These are phyloP conservation scores for Piscicola geometra DNA, from an alignment of 2,888 invertebrate species.

Conservation along the genomic window DNA sequence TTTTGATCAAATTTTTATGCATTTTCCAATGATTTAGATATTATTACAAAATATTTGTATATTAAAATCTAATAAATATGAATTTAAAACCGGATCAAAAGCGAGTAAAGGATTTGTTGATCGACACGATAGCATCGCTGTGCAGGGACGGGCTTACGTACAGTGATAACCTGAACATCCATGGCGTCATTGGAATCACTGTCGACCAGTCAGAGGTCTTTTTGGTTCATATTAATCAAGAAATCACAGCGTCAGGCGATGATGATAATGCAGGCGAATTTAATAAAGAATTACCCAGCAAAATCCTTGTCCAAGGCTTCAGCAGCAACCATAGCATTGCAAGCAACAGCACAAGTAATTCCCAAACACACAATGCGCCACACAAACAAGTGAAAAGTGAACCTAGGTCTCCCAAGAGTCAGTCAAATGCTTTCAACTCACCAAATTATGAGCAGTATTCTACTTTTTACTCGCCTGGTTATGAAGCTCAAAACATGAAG, in stretches of 20 bases:
- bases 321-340: constrained; percentile 3
- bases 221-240: constrained; percentile 33
- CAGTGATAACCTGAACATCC: constrained; percentile 11
- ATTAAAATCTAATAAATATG: constrained; percentile 1
- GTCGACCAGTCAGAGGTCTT: constrained; percentile 30
- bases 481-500: not conserved
- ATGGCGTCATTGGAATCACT: constrained; percentile 33
- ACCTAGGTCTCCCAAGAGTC: not conserved
- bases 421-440: not conserved
- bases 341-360: not conserved
- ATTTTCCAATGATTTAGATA: not conserved
- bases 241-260: constrained; percentile 26
- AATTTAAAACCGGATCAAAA: constrained; percentile 34
- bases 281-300: not conserved
- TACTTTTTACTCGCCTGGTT: not conserved
- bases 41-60: too few relatives aligned
- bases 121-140: constrained; percentile 26
- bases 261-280: constrained; percentile 2
- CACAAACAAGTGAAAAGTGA: not conserved
- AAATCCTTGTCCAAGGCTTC: not conserved
- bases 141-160: constrained; percentile 29
- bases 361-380: not conserved
- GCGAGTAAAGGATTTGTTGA: constrained; percentile 18
- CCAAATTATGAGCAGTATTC: not conserved
- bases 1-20: not conserved